Base-by-base conservation (phyloP, 1,140 invertebrate species). In the Pseudomyrmex pallidus region DNA sequence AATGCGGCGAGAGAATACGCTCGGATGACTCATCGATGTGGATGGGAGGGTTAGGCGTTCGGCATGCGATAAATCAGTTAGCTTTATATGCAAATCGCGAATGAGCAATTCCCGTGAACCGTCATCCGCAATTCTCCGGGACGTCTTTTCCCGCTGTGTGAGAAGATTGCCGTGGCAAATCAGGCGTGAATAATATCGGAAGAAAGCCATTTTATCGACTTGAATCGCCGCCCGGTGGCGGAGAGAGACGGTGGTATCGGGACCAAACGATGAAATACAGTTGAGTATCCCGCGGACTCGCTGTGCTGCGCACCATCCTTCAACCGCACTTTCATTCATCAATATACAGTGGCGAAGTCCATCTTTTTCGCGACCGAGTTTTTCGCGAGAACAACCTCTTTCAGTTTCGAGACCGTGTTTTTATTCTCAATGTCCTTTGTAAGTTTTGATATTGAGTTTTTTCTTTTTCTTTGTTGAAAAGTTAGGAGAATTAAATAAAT, bases 81-180 rank as follows among this genome's bases (percentile, higher is more conserved):
- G 74, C 64, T 80, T 68, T 64, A 84, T 83, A 84, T 84, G 86
- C 85, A 87, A 87, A 87, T 87, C 80, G 85, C 68, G 84, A 83
- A 83, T 56, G 78, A 83, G 78, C 78, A 74, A 82, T 82, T 74
- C 78, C 5, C 13, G 74, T 44, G 61, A 66, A 54, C 57, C 70
- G 68, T 50, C 78, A 56, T n/a, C 44, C 61, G 80, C 62, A 83
- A 78, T 86, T 87, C 82, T 22, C 62, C 56, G 44, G 17, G 54
- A 50, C 50, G 80, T 64, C 61, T 74, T 74, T 74, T 74, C 57
- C 68, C 70, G 67, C 78, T 74, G 83, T 25, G 77, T 13, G 62
- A 17, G 52, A 74, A 73, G 74, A 82, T 83, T 83, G 86, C 78
- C 17, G 68, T 9, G 57, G 17, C 82, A 87, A 87, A 87, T 87